A percentile compares a stretch with the other conserved stretches of the same genome.
These are phyloP conservation scores for Andrena bucephala DNA, from an alignment of 2,888 invertebrate species.

Conservation along the genomic window DNA sequence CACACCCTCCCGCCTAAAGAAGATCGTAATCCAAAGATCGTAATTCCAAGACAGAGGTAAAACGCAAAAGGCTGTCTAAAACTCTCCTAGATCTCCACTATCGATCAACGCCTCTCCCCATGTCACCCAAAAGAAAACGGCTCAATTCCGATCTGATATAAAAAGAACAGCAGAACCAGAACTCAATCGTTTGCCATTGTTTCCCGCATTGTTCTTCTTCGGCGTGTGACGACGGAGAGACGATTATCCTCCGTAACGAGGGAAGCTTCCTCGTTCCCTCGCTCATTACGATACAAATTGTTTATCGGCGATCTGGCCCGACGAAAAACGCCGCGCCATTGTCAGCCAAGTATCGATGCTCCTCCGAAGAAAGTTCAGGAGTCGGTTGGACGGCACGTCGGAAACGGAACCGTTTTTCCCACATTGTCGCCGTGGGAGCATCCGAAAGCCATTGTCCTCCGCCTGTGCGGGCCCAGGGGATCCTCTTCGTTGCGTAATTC, in stretches of 20 bases:
- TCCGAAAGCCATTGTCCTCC: constrained; percentile 50
- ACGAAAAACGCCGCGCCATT: constrained; percentile 9
- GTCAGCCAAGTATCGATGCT: constrained; percentile 21
- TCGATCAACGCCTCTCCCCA: background rate
- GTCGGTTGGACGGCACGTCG: constrained; percentile 9
- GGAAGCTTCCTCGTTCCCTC: constrained; percentile 24
- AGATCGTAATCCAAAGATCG: too few species aligned
- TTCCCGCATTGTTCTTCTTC: background rate
- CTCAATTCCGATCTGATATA: background rate
- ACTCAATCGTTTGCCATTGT: background rate
- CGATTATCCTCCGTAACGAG: constrained; percentile 33
- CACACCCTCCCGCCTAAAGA: too few species aligned
- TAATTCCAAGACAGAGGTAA: too few species aligned
- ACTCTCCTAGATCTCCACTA: background rate
- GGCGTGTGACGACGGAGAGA: background rate
- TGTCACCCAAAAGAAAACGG: background rate
- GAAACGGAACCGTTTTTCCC: constrained; percentile 50
- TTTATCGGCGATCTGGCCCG: constrained; percentile 42
- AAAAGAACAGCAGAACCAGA: background rate
- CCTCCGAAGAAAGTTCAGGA: constrained; percentile 29
- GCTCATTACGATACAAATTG: constrained; percentile 22
- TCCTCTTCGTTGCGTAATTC: constrained; percentile 59
- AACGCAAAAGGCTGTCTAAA: too few species aligned
- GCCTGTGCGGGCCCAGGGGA: constrained; percentile 34
- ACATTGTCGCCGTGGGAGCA: constrained; percentile 58